Evolutionary conservation across 1,140 invertebrate species (phyloP).

Genomic region (Saccostrea glomerata): DNA sequence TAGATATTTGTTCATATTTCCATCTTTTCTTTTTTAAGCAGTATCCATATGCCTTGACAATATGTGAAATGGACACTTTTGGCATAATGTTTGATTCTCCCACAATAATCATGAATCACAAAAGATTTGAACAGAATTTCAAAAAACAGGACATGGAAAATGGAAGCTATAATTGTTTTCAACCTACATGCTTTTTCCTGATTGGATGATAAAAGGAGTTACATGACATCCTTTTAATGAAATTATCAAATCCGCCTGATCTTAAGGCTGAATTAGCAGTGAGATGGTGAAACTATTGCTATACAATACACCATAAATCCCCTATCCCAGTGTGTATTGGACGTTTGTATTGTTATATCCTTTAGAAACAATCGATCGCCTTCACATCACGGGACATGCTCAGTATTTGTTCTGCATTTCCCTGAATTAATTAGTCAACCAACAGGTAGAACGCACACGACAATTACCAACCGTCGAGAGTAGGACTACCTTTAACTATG

Average conservation of each 20-base stretch:
- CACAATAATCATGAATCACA: too few relatives aligned
- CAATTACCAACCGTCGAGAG: neutral
- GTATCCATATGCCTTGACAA: too few relatives aligned
- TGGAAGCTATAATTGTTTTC: too few relatives aligned
- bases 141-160: too few relatives aligned
- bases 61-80: too few relatives aligned
- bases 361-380: neutral
- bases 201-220: neutral
- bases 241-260: neutral
- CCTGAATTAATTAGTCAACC: slow-evolving; percentile 29
- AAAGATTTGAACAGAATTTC: too few relatives aligned
- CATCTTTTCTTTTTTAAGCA: too few relatives aligned
- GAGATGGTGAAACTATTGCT: neutral
- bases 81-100: too few relatives aligned
- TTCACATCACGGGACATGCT: neutral
- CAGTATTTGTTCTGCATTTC: slow-evolving; percentile 25
- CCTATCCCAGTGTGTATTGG: neutral
- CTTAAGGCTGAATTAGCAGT: neutral
- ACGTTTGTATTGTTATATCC: slow-evolving; percentile 9
- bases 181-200: neutral
- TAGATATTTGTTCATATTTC: too few relatives aligned
- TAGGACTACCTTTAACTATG: neutral
- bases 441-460: neutral
- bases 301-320: neutral
- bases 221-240: neutral